Evolutionary conservation across 2,113 vertebrate genomes (phyloP).

Genomic region (Corythornis madagascariensis): DNA sequence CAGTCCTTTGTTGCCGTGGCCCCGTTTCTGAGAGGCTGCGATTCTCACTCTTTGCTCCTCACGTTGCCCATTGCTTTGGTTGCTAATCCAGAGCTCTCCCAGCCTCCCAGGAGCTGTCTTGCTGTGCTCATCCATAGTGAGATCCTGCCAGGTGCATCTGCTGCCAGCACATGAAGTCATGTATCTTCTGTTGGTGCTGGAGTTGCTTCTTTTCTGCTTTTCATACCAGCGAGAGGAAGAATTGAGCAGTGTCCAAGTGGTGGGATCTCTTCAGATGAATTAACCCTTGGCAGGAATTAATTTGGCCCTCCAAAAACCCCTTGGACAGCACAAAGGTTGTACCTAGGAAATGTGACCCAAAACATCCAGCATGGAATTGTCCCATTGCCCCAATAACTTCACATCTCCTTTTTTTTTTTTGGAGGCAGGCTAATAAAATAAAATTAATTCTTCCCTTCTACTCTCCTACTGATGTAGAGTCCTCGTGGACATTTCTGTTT

Average conservation of each 20-base stretch:
- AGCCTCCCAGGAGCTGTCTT: neutral
- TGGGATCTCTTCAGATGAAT: neutral
- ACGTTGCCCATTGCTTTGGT: no score
- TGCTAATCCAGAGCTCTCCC: neutral
- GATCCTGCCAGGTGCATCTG: neutral
- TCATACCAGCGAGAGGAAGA: neutral
- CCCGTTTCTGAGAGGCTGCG: neutral
- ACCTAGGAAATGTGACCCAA: neutral
- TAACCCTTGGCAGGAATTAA: neutral
- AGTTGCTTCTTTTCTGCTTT: neutral
- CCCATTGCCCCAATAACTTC: neutral
- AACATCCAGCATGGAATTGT: neutral
- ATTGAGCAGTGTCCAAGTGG: neutral
- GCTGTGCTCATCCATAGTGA: neutral
- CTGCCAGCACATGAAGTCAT: conserved; percentile 51
- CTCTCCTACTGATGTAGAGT: fast-evolving
- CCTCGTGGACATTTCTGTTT: fast-evolving
- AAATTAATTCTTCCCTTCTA: neutral
- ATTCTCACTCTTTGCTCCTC: neutral
- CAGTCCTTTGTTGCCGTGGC: neutral
- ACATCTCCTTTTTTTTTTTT: neutral
- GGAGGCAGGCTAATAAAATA: neutral
- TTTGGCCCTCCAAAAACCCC: neutral
- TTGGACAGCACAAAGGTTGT: neutral
- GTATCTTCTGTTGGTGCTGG: neutral